Base-by-base conservation (phyloP, 1,140 invertebrate species). In the Patella vulgata region DNA sequence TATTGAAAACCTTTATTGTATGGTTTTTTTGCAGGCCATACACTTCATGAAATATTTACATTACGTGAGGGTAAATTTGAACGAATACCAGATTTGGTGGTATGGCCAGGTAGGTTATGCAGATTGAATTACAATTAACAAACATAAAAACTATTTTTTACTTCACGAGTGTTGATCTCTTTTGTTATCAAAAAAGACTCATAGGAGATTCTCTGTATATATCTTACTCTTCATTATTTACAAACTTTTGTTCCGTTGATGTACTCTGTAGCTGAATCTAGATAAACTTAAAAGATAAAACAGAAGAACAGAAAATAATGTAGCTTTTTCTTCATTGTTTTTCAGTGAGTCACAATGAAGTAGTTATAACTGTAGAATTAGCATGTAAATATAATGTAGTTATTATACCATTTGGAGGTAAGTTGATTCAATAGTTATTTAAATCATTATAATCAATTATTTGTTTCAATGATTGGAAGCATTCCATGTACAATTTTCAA, bases 361-460 rank as follows among this genome's bases (percentile, higher is more conserved):
- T 96, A 12, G 89, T 91, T 36, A 88, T 88, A 78, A 87, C 98
- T 72, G 91, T 99, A 0, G 84, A 89, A 54, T 76, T 93, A 19
- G 96, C 95, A 0, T 86, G 88, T 50, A 85, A 89, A 46, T 85
- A 91, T 71, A 88, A 92, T 71, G 88, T 94, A n/a, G 93, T 91
- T 30, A 88, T 98, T 36, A 94, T 99, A 73, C 96, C 97, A 9
- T 98, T 92, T 85, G 97, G 97, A 3, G 97, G 87, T 80, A 70
- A 74, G 74, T 17, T 36, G 30, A n/a, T 40, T 12, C 17, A 8
- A 6, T 31, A n/a, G n/a, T n/a, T n/a, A n/a, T n/a, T n/a, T n/a
- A n/a, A n/a, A n/a, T n/a, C n/a, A n/a, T n/a, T n/a, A n/a, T n/a
- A n/a, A n/a, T n/a, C n/a, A n/a, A n/a, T n/a, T n/a, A n/a, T n/a